These are phyloP conservation scores for Lordiphosa mommai DNA, from an alignment of 1,140 invertebrate genomes.

Conservation along the genomic window DNA sequence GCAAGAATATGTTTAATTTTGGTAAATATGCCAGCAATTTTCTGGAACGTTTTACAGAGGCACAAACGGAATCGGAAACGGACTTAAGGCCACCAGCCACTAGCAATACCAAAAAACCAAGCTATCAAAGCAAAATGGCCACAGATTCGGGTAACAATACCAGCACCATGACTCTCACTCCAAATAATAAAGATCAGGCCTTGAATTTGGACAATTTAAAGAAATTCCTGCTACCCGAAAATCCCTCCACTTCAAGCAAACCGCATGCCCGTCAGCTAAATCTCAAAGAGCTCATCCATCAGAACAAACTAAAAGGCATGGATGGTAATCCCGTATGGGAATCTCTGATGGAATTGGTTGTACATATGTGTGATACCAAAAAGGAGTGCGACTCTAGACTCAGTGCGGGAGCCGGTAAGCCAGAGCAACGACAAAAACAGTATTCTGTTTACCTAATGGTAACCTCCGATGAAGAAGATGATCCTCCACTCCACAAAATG, in stretches of 20 bases:
- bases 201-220: not conserved
- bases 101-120: too few relatives aligned
- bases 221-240: not conserved
- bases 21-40: slow-evolving; percentile 14
- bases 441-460: slow-evolving; percentile 48
- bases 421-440: slow-evolving; percentile 19
- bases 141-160: not conserved
- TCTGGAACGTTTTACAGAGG: not conserved
- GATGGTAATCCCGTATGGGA: slow-evolving; percentile 20
- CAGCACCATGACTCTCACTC: slow-evolving; percentile 18
- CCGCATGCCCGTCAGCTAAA: slow-evolving; percentile 11
- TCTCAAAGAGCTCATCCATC: slow-evolving; percentile 26
- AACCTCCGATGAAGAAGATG: slow-evolving; percentile 22
- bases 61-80: not conserved
- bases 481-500: not conserved
- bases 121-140: too few relatives aligned
- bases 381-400: slow-evolving; percentile 7
- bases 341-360: slow-evolving; percentile 36
- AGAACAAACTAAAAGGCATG: slow-evolving; percentile 7
- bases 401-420: slow-evolving; percentile 19
- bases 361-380: slow-evolving; percentile 16
- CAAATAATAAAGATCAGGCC: not conserved
- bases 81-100: slow-evolving; percentile 5
- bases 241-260: not conserved
- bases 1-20: slow-evolving; percentile 11